Conservation (phyloP, 2,888 invertebrate genomes). For the Drosophila bunnanda region DNA sequence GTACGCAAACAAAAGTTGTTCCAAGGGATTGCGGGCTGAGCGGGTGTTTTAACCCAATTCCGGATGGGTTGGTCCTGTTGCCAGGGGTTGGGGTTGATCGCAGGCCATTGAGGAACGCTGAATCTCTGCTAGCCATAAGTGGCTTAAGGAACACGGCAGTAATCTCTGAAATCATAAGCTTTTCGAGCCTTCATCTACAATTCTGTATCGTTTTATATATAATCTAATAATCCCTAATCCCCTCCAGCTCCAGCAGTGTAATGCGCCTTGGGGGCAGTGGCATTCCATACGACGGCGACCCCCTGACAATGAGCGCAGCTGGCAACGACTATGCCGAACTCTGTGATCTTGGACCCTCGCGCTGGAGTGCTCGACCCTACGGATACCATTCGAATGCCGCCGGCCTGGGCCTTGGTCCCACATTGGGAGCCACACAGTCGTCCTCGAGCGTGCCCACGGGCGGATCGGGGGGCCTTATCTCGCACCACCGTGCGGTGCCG, state of each 20-base stretch:
- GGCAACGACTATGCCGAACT: constrained; percentile 85
- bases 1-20: constrained; percentile 49
- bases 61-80: constrained; percentile 12
- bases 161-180: not conserved
- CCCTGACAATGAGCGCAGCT: constrained; percentile 85
- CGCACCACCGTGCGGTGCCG: constrained; percentile 79
- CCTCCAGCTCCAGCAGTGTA: constrained; percentile 73
- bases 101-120: constrained; percentile 1
- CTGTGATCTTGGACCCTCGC: constrained; percentile 85
- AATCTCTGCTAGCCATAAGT: not conserved
- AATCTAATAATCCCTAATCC: no score
- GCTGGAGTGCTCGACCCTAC: constrained; percentile 85
- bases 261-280: constrained; percentile 84
- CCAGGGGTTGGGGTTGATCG: constrained; percentile 1
- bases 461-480: constrained; percentile 80
- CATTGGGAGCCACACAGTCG: constrained; percentile 73
- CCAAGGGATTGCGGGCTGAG: constrained; percentile 20
- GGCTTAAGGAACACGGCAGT: not conserved
- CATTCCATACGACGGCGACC: constrained; percentile 84
- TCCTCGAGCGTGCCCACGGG: constrained; percentile 82
- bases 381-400: constrained; percentile 81
- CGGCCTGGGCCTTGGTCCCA: constrained; percentile 64
- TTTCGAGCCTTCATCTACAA: not conserved
- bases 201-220: not conserved
- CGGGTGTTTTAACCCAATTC: constrained; percentile 47